Evolutionary conservation across 2,888 invertebrate genomes (phyloP), one percentile per base, ranked within the genome.

Genomic region (Antheraea assamensis): DNA sequence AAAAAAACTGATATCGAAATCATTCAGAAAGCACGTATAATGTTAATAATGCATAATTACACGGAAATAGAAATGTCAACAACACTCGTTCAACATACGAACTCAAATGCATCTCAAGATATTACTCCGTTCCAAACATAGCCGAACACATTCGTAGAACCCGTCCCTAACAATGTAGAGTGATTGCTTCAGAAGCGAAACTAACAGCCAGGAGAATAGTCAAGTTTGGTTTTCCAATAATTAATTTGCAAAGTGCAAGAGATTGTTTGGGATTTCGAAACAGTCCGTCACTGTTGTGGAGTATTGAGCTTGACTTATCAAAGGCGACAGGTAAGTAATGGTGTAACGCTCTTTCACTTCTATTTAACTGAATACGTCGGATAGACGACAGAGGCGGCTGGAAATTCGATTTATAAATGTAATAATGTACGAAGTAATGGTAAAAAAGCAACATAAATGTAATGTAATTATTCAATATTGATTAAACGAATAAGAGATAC

Each of bases 331-430:
- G 82, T 76, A 79, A 77, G 83, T 83, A 87, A 87, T 84, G 81
- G 79, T 80, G 84, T 86, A 86, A 87, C 82, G 77, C 79, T 79
- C 81, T 76, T 79, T 80, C 80, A 83, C 82, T 82, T 82, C 77
- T 78, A 79, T 79, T 81, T 88, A 88, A 88, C 87, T 87, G 87
- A 85, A 88, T 85, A 85, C 81, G 84, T 79, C 81, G 81, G 74
- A 75, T 73, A 78, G 78, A 80, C 79, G 81, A 77, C 75, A 79
- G 71, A 79, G 79, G 78, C 81, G 78, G 78, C 76, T 81, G 80
- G 75, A 80, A 83, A 85, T 84, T 82, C 81, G 76, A 86, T 85
- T 83, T 80, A 77, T 77, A 68, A 58, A 77, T 80, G 76, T 80
- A 75, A 64, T 30, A 64, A 76, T 76, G 74, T 71, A 30, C 27